Percentiles rank a stretch among this genome's conserved stretches.
Evolutionary conservation across 2,888 invertebrate species (phyloP).

Genomic region (Alentia gelatinosa): DNA sequence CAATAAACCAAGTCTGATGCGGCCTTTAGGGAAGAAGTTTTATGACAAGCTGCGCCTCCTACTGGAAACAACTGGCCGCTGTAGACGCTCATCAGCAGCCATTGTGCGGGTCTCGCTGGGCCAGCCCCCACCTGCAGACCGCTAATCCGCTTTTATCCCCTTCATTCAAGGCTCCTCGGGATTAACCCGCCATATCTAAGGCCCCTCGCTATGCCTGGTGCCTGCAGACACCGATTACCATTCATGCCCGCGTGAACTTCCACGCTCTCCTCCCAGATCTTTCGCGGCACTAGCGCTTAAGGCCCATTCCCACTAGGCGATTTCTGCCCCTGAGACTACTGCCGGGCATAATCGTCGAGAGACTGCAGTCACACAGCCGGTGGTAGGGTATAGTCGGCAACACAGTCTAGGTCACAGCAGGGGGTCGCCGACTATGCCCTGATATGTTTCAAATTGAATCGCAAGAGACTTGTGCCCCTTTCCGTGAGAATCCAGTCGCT

Average conservation of each 20-base stretch:
- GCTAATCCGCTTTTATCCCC: constrained; percentile 7
- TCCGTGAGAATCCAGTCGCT: no score
- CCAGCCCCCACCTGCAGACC: neutral
- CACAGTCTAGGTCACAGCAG: no score
- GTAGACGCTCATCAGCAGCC: neutral
- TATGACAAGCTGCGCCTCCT: no score
- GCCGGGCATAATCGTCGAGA: no score
- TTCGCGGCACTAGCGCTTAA: no score
- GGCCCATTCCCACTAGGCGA: neutral
- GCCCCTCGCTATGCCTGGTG: neutral
- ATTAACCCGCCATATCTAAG: neutral
- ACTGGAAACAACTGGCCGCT: neutral
- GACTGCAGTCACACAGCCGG: no score
- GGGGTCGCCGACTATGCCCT: no score
- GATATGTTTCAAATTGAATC: no score
- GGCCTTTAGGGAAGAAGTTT: no score
- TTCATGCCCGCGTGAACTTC: neutral
- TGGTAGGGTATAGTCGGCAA: no score
- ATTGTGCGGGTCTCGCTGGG: neutral
- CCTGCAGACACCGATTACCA: neutral
- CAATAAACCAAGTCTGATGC: no score
- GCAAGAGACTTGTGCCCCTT: no score
- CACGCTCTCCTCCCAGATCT: neutral
- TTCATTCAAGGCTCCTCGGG: neutral
- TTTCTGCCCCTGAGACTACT: neutral